A percentile compares a stretch with the other conserved stretches of the same genome.
Conservation (phyloP, 2,888 invertebrate species). For the Priocnemis perturbator region DNA sequence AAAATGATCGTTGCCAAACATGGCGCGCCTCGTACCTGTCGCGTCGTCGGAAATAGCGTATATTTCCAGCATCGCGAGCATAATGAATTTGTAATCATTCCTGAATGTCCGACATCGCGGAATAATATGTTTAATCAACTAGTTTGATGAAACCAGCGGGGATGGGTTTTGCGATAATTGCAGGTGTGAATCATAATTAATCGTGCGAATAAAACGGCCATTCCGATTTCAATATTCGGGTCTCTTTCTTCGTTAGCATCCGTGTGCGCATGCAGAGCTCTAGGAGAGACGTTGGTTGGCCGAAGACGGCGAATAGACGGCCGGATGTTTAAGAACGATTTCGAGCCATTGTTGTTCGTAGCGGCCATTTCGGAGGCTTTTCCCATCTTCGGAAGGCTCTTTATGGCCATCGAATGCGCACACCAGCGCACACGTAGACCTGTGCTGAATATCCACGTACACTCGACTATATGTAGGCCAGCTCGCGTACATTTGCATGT, state of each 20-base stretch:
- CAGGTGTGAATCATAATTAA: too few relatives aligned
- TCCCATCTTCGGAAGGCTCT: slow-evolving; percentile 6
- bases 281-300: too few relatives aligned
- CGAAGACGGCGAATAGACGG: background rate
- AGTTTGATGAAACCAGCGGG: too few relatives aligned
- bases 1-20: slow-evolving; percentile 31
- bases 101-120: too few relatives aligned
- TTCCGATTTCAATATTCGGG: too few relatives aligned
- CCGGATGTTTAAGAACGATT: background rate
- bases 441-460: background rate
- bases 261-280: too few relatives aligned
- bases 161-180: too few relatives aligned
- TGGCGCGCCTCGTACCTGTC: slow-evolving; percentile 8
- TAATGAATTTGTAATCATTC: too few relatives aligned
- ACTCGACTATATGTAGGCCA: background rate
- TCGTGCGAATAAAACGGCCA: too few relatives aligned
- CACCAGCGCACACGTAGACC: background rate
- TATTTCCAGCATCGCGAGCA: slow-evolving; percentile 26
- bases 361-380: slow-evolving; percentile 2
- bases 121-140: too few relatives aligned
- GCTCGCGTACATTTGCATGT: background rate
- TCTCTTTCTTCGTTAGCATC: too few relatives aligned
- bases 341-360: slow-evolving; percentile 5
- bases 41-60: slow-evolving; percentile 13
- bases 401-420: background rate